Evolutionary conservation across 2,113 vertebrate species (phyloP).

Genomic region (Phoenicopterus ruber): DNA sequence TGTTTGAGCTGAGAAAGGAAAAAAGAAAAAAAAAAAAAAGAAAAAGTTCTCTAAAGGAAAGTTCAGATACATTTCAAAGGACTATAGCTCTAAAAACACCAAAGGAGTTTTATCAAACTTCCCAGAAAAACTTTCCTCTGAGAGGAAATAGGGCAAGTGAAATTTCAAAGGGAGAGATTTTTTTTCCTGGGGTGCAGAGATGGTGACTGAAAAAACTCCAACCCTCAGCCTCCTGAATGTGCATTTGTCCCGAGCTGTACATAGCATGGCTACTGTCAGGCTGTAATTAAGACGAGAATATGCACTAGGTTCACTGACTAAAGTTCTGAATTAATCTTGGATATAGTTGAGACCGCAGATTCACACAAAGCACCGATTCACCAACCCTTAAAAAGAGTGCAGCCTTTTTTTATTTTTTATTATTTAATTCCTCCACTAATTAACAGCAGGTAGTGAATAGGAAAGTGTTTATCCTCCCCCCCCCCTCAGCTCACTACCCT

Average conservation of each 20-base stretch:
- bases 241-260: not conserved
- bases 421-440: slow-evolving; percentile 64
- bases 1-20: slow-evolving; percentile 1
- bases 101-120: slow-evolving; percentile 39
- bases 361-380: slow-evolving; percentile 9
- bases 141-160: slow-evolving; percentile 52
- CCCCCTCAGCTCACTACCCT: slow-evolving; percentile 37
- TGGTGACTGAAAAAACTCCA: slow-evolving; percentile 1
- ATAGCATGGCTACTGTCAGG: not conserved
- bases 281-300: slow-evolving; percentile 52
- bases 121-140: slow-evolving; percentile 28
- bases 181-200: not conserved
- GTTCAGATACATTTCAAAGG: slow-evolving; percentile 49
- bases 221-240: not conserved
- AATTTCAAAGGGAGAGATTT: slow-evolving; percentile 22
- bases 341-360: slow-evolving; percentile 20
- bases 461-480: slow-evolving; percentile 69
- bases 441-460: slow-evolving; percentile 67
- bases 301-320: slow-evolving; percentile 29
- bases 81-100: slow-evolving; percentile 19
- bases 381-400: not conserved
- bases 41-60: not conserved
- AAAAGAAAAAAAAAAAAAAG: not conserved
- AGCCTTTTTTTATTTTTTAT: not conserved
- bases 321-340: slow-evolving; percentile 69